These are phyloP conservation scores for Muraenolepis orangiensis DNA, from an alignment of 2,797 vertebrate genomes.

Conservation along the genomic window DNA sequence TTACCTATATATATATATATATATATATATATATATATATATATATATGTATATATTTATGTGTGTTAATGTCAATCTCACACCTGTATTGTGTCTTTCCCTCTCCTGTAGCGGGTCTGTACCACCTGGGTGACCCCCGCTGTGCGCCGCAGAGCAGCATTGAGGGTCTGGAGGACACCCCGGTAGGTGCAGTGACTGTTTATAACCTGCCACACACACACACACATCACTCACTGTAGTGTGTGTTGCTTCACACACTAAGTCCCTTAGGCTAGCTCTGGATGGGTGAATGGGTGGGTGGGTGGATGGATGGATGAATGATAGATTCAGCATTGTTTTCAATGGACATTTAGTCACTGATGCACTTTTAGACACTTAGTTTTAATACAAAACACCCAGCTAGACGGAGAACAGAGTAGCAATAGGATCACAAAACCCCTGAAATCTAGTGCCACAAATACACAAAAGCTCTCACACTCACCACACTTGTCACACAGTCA, in stretches of 20 bases:
- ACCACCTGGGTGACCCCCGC: conserved; percentile 78
- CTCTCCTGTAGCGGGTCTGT: conserved; percentile 77
- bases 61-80: neutral
- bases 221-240: neutral
- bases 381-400: neutral
- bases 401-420: neutral
- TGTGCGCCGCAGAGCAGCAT: conserved; percentile 86
- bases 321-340: neutral
- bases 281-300: too few species aligned
- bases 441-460: too few species aligned
- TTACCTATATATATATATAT: too few species aligned
- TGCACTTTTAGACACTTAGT: neutral
- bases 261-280: neutral
- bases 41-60: too few species aligned
- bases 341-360: neutral
- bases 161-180: conserved; percentile 86
- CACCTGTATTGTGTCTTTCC: conserved; percentile 16
- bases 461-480: too few species aligned
- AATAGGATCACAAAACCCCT: neutral
- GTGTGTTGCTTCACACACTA: neutral
- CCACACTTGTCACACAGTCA: too few species aligned
- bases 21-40: too few species aligned
- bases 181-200: conserved; percentile 69
- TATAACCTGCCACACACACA: neutral
- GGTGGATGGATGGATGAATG: neutral